Evolutionary conservation across 2,888 invertebrate genomes (phyloP).

Genomic region (Clepsis dumicolana): DNA sequence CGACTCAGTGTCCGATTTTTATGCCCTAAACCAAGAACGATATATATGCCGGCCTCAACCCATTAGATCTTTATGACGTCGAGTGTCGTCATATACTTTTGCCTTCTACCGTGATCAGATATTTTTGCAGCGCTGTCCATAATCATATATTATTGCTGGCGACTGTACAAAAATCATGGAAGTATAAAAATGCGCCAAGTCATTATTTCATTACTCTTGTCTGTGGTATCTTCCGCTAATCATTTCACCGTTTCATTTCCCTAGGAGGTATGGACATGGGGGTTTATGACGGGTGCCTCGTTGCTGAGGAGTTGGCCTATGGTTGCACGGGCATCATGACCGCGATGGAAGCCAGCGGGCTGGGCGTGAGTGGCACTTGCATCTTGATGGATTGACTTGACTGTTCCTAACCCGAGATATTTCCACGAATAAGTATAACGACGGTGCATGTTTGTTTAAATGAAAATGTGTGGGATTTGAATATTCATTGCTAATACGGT

Average conservation of each 20-base stretch:
- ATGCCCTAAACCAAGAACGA: too few relatives aligned
- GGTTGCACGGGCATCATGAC: constrained; percentile 97
- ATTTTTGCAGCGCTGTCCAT: too few relatives aligned
- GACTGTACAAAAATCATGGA: too few relatives aligned
- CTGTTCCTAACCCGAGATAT: neutral
- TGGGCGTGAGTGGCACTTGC: constrained; percentile 88
- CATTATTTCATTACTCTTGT: neutral
- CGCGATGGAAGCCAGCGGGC: constrained; percentile 94
- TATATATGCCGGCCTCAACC: too few relatives aligned
- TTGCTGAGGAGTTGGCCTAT: constrained; percentile 96
- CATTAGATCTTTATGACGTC: too few relatives aligned
- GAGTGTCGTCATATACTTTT: too few relatives aligned
- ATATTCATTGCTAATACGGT: too few relatives aligned
- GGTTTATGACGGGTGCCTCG: constrained; percentile 91
- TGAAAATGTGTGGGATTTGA: neutral
- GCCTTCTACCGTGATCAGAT: too few relatives aligned
- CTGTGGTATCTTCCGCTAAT: constrained; percentile 19
- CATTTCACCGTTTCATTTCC: constrained; percentile 47
- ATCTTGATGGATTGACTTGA: constrained; percentile 3
- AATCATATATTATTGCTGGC: too few relatives aligned
- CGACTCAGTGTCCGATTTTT: too few relatives aligned
- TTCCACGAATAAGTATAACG: neutral
- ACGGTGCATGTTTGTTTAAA: neutral
- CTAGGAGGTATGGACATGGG: constrained; percentile 92
- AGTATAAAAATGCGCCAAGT: too few relatives aligned